phyloP scores from a whole-genome alignment of 2,797 vertebrate species.

The Rhincodon typus region DNA sequence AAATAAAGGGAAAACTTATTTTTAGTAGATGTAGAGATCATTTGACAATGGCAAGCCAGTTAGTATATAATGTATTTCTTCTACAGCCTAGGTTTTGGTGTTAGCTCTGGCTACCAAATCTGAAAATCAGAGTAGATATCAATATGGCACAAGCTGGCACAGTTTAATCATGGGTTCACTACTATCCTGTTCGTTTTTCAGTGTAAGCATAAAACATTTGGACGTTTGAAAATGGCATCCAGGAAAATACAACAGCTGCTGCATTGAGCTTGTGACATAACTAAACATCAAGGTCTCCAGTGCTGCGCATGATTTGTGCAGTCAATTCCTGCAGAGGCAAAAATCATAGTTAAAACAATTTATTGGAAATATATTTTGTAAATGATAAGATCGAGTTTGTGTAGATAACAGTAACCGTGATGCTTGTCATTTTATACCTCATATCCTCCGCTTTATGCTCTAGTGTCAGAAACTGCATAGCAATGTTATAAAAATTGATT shows the following conservation, averaged over 20 bases:
- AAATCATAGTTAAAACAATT: not conserved
- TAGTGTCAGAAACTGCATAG: not conserved
- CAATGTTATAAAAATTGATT: not conserved
- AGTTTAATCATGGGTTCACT: not conserved
- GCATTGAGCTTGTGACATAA: not conserved
- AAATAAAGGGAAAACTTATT: too few relatives aligned
- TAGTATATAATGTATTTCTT: too few relatives aligned
- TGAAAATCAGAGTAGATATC: not conserved
- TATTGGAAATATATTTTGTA: not conserved
- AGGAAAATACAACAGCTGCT: not conserved
- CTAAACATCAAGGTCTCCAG: not conserved
- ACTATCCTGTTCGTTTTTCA: not conserved
- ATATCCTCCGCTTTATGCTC: not conserved
- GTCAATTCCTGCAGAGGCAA: not conserved
- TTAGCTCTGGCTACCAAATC: not conserved
- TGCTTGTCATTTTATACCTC: not conserved
- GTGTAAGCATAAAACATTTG: not conserved
- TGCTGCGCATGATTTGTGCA: not conserved
- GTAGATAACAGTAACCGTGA: not conserved
- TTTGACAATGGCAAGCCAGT: too few relatives aligned
- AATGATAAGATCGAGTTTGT: not conserved
- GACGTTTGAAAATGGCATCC: not conserved
- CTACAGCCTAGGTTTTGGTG: not conserved
- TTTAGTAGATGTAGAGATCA: too few relatives aligned
- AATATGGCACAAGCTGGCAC: not conserved